Evolutionary conservation across 2,113 vertebrate genomes (phyloP), one percentile per base, ranked within the genome.

Genomic region (Chionomys nivalis): DNA sequence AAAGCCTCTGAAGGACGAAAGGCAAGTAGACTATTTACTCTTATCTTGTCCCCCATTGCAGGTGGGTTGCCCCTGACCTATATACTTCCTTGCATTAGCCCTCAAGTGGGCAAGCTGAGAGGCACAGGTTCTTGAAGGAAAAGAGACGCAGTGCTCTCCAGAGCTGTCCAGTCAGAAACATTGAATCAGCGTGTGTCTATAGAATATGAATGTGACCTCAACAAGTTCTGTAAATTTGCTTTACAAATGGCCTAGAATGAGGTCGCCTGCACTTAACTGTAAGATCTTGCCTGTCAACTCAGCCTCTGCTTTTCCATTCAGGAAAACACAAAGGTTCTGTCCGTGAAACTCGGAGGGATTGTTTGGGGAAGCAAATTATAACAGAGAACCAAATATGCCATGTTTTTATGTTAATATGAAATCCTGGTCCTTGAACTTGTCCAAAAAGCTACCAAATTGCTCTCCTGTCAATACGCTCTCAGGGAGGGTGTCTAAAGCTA

Each of bases 351-450:
- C 93, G 47, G 24, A 95, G 13, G 17, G 36, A 39, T 73, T 79
- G 28, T 76, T 93, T 39, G 79, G 23, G n/a, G 31, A 91, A 93
- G 89, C 17, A 68, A 94, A 93, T 97, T 66, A 92, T 63, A 96
- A 55, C n/a, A 88, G 31, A 93, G 31, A 93, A 81, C 90, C 13
- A 79, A 96, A 95, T 92, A 92, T 55, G 81, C 89, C 58, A 75
- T 85, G 94, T 83, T 89, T 89, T 96, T 90, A 68, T 70, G 66
- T 66, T 90, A 93, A 85, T 89, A 85, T 77, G 36, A 94, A 93
- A 88, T 77, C 39, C 3, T 95, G 26, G 87, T 96, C 52, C 65
- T 95, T 94, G 93, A 81, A 87, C 36, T 87, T 97, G n/a, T 87
- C 88, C 75, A 92, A 83, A 95, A 94, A 90, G 28, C 85, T 95